phyloP scores from a whole-genome alignment of 37 sponge, comb jelly and placozoan genomes.

The Hormiphora californensis region DNA sequence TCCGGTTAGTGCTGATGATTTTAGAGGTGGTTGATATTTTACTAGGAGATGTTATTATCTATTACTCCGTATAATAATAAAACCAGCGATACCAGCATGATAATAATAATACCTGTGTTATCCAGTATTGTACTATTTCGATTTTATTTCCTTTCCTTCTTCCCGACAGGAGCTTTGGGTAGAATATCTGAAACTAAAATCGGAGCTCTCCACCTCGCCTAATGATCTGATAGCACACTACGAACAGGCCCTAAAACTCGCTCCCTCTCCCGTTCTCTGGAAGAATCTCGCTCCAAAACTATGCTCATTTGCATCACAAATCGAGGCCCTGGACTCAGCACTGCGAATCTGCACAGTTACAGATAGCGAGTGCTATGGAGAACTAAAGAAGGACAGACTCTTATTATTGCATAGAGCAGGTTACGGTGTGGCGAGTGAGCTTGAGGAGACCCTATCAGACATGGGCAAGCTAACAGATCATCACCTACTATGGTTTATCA shows the following conservation, averaged over 20 bases:
- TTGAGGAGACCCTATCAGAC: neutral
- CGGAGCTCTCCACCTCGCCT: neutral
- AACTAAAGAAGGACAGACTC: neutral
- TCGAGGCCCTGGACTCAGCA: constrained; percentile 8
- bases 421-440: neutral
- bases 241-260: constrained; percentile 22
- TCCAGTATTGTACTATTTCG: too few species aligned
- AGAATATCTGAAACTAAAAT: neutral
- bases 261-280: constrained; percentile 1
- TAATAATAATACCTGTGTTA: too few species aligned
- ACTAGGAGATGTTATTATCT: too few species aligned
- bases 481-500: constrained; percentile 11
- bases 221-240: neutral
- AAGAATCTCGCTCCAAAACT: constrained; percentile 6
- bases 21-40: too few species aligned
- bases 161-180: constrained; percentile 14
- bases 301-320: neutral
- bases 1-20: neutral
- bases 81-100: too few species aligned
- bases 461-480: neutral
- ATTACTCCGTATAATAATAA: too few species aligned
- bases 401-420: neutral
- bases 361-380: neutral
- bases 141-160: neutral
- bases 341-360: neutral